Base-by-base conservation (phyloP, 1,140 invertebrate species). In the Linepithema humile region DNA sequence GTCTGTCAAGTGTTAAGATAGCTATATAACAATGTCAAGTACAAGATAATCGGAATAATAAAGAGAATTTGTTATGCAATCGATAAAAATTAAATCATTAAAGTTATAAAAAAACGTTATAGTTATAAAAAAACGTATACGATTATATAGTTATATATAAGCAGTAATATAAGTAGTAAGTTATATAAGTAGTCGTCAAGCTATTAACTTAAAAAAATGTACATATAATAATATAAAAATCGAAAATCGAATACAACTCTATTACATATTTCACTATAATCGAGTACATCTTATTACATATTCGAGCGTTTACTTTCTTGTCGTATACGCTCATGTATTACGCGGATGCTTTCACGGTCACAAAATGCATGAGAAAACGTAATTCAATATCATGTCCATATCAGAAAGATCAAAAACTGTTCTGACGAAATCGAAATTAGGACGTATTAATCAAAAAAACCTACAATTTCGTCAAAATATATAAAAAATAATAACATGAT, bases 281-380 rank as follows among this genome's bases (percentile, higher is more conserved):
- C 45, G 64, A 15, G 75, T 35, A 43, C 40, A n/a, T 55, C 53
- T 38, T 83, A 78, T 87, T 87, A 72, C 40, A 64, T 86, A 40
- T 59, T 87, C 59, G n/a, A 23, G 17, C 59, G n/a, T 45, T 65
- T 38, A 10, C 29, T 62, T 55, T 73, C 48, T 20, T 82, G 43
- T 75, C n/a, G n/a, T 17, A 35, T 9, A 17, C 12, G 32, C 55
- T 45, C 10, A 64, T 17, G 48, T 67, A 50, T 65, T 60, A 53
- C 43, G 29, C 45, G 64, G 50, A 23, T 45, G 40, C 60, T 87
- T 75, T 87, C 86, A 82, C 48, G 86, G 85, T 40, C 85, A 80
- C 82, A 67, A 87, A 87, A 87, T 53, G 23, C 50, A 53, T 40
- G 29, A 59, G 65, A 57, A 69, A 84, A 26, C 15, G 48, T 35